These are phyloP conservation scores for Echiichthys vipera DNA, from an alignment of 2,797 vertebrate genomes.

Conservation along the genomic window DNA sequence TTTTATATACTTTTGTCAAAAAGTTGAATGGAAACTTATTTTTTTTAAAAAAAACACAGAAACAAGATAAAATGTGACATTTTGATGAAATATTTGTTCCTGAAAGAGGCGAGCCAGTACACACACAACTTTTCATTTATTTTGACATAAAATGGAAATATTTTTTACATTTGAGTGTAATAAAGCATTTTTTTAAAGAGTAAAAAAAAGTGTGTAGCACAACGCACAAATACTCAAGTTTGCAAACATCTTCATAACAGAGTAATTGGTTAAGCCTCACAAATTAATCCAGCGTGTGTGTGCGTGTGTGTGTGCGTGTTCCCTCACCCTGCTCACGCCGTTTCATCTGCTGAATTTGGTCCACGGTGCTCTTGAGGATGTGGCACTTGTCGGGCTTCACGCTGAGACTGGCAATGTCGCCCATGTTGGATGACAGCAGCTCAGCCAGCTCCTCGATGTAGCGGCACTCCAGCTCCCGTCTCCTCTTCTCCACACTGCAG, in stretches of 20 bases:
- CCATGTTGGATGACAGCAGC: constrained; percentile 93
- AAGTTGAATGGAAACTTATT: background rate
- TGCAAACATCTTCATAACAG: background rate
- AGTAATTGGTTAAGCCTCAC: background rate
- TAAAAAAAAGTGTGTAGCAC: background rate
- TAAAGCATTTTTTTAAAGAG: background rate
- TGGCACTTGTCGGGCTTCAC: constrained; percentile 97
- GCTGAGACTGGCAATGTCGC: constrained; percentile 93
- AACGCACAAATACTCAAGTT: background rate
- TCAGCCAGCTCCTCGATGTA: constrained; percentile 96
- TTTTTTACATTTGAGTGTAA: background rate
- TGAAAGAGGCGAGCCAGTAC: background rate
- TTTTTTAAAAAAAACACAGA: no score
- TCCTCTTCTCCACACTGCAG: constrained; percentile 90
- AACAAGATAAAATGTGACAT: background rate
- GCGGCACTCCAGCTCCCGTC: constrained; percentile 93
- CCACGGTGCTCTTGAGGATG: constrained; percentile 93
- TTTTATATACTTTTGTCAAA: background rate
- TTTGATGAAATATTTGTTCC: background rate
- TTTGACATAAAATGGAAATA: background rate
- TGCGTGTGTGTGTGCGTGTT: background rate
- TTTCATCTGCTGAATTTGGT: constrained; percentile 97
- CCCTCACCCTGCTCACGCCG: constrained; percentile 91
- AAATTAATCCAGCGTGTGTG: background rate
- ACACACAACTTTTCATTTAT: background rate